A percentile compares a stretch with the other conserved stretches of the same genome.
These are phyloP conservation scores for Apeltes quadracus DNA, from an alignment of 2,113 vertebrate species.

Conservation along the genomic window DNA sequence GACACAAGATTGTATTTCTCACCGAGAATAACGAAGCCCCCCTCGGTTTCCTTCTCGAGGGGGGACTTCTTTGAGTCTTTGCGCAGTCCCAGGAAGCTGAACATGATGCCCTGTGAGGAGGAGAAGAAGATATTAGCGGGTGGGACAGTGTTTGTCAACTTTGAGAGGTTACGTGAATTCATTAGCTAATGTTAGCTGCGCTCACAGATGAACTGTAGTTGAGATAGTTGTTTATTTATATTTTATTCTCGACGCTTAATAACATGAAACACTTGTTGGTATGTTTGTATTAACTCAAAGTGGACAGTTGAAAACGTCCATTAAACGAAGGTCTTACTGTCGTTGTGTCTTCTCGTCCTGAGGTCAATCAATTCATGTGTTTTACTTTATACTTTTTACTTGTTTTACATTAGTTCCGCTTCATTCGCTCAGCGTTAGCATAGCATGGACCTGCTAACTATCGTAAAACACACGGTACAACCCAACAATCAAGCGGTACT, in stretches of 20 bases:
- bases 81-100: constrained; percentile 86
- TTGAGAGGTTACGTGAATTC: accelerated
- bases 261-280: not conserved
- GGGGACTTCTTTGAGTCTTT: constrained; percentile 87
- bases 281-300: not conserved
- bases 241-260: not conserved
- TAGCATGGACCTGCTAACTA: not conserved
- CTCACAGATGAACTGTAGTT: not conserved
- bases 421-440: not conserved
- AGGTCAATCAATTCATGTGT: not conserved
- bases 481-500: not conserved
- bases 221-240: not conserved
- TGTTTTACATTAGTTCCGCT: not conserved
- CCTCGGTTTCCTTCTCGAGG: constrained; percentile 88
- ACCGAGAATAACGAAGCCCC: constrained; percentile 94
- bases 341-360: not conserved
- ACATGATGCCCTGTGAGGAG: constrained; percentile 78
- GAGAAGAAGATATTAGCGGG: not conserved
- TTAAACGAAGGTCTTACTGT: not conserved
- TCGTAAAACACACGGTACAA: not conserved
- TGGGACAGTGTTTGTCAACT: not conserved
- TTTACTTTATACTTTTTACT: too few relatives aligned
- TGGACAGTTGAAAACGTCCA: not conserved
- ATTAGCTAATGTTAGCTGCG: not conserved
- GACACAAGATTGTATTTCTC: constrained; percentile 56